A percentile compares a stretch with the other conserved stretches of the same genome.
Conservation (phyloP, 2,113 vertebrate species). For the Danio rerio region GRCz12tu NC_133186.1:45281001-45281500, state of each 20-base stretch:
- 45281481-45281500: conserved; percentile 90
- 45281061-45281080: conserved; percentile 89
- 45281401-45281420: conserved; percentile 82
- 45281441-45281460: conserved; percentile 89
- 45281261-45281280: conserved; percentile 87
- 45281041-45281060: conserved; percentile 89
- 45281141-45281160: conserved; percentile 86
- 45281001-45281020: conserved; percentile 91
- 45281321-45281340: conserved; percentile 90
- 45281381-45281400: conserved; percentile 89
- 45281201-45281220: conserved; percentile 74
- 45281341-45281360: conserved; percentile 84
- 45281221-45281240: conserved; percentile 83
- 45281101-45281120: conserved; percentile 84
- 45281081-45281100: conserved; percentile 90
- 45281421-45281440: conserved; percentile 97
- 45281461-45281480: conserved; percentile 88
- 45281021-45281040: conserved; percentile 92
- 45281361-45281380: conserved; percentile 83
- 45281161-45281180: conserved; percentile 91
- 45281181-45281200: conserved; percentile 90
- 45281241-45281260: conserved; percentile 84
- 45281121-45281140: conserved; percentile 85
- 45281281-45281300: conserved; percentile 86
- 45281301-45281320: conserved; percentile 91